Evolutionary conservation across 2,113 vertebrate species (phyloP), one percentile per base, ranked within the genome.

Genomic region (Myiozetetes cayanensis): DNA sequence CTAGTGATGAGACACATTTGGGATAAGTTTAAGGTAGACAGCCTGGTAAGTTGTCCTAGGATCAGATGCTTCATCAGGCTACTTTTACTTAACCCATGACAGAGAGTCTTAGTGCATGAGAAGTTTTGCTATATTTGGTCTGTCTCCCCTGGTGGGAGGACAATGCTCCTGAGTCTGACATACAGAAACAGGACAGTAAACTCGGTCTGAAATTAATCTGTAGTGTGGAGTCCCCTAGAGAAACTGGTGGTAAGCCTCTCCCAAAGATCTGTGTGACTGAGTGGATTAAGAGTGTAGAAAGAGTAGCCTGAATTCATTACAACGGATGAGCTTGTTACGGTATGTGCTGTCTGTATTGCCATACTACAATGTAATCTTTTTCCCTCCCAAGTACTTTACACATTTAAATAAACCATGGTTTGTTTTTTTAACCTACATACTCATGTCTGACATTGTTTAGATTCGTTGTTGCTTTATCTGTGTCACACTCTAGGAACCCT

Each of bases 371-470:
- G 82, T 92, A 97, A 94, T 93, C 81, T 87, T 96, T 92, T 70
- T 56, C 89, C 85, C 85, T 91, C 89, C 43, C 46, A 37, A 93
- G 66, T 88, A 96, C 59, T 96, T 93, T 96, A 96, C 89, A 95
- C 89, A 85, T 95, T 96, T 97, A 87, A 98, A 98, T 98, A 98
- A 98, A 98, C 95, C 31, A 63, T 89, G 53, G 89, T 95, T 97
- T 98, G 79, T 44, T 93, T 95, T 96, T 94, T 96, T 95, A 96
- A 96, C 96, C 97, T 90, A 93, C 50, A 74, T 90, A 94, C 59
- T 37, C 43, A 76, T n/a, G 59, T 87, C 89, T 94, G 81, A 66
- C 58, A 63, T 91, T 70, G 62, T 68, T 80, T 79, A 81, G 35
- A 78, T 74, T 66, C 46, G 71, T 44, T 87, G 28, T 84, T 87